These are phyloP conservation scores for human (Homo sapiens) DNA, from an alignment of 2,113 vertebrate species.

Conservation along the genomic window DNA sequence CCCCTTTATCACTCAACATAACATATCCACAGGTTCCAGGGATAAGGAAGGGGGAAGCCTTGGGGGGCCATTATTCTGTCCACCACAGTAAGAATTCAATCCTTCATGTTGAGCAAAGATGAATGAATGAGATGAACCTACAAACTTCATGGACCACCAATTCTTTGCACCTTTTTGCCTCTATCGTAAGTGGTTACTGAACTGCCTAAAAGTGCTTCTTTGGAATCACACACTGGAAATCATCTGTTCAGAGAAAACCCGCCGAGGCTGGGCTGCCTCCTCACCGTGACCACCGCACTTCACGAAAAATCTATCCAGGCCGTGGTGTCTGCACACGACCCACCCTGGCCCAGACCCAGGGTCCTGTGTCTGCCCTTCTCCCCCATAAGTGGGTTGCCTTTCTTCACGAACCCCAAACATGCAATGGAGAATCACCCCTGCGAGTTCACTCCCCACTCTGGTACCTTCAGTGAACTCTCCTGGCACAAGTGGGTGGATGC, in stretches of 20 bases:
- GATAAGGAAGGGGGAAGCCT: background rate
- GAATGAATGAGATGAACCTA: background rate
- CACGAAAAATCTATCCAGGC: rapidly evolving
- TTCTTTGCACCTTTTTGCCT: background rate
- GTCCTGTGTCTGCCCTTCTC: background rate
- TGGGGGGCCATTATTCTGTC: background rate
- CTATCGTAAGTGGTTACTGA: background rate
- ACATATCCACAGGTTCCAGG: background rate
- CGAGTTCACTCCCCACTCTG: background rate
- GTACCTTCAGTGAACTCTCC: conserved; percentile 33
- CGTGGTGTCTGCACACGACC: rapidly evolving
- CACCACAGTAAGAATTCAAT: background rate
- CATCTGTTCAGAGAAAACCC: background rate
- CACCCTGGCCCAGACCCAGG: rapidly evolving
- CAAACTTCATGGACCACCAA: rapidly evolving
- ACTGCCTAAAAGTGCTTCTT: background rate
- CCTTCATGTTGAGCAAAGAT: rapidly evolving
- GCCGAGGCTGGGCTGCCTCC: too few relatives aligned
- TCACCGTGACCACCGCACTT: background rate
- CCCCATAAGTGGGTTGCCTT: background rate
- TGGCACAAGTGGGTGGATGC: conserved; percentile 44
- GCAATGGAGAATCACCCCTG: background rate
- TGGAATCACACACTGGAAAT: background rate
- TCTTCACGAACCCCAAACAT: background rate
- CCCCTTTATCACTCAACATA: rapidly evolving